phyloP scores from a whole-genome alignment of 2,888 invertebrate species.

The Clusia tigrina region DNA sequence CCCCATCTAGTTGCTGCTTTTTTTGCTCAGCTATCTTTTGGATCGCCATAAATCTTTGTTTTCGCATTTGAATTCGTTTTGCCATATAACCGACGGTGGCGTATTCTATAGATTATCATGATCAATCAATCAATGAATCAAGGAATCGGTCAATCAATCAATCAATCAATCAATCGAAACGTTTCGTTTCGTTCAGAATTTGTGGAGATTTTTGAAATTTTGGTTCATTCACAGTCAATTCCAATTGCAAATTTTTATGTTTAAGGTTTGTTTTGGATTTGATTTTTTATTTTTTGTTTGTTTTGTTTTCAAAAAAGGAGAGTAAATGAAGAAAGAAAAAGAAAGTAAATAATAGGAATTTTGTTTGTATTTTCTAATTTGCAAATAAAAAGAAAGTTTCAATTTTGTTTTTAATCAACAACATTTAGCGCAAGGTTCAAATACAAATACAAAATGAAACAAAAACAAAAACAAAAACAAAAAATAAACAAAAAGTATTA shows the following conservation, averaged over 20 bases:
- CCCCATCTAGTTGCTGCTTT: slow-evolving; percentile 82
- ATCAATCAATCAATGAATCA: slow-evolving; percentile 26
- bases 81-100: slow-evolving; percentile 98
- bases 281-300: slow-evolving; percentile 12
- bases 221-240: too few relatives aligned
- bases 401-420: slow-evolving; percentile 1
- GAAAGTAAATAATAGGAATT: slow-evolving; percentile 44
- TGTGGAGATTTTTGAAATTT: too few relatives aligned
- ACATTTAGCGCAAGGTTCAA: background rate
- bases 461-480: too few relatives aligned
- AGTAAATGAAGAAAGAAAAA: slow-evolving; percentile 39
- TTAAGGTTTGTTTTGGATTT: slow-evolving; percentile 26
- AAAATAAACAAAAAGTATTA: too few relatives aligned
- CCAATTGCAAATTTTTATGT: slow-evolving; percentile 34
- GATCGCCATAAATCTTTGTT: slow-evolving; percentile 88
- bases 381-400: slow-evolving; percentile 6
- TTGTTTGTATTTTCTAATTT: slow-evolving; percentile 33
- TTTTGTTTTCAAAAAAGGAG: slow-evolving; percentile 31
- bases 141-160: slow-evolving; percentile 19
- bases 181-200: slow-evolving; percentile 38
- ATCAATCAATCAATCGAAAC: slow-evolving; percentile 22
- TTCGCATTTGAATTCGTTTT: slow-evolving; percentile 95
- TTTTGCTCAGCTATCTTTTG: slow-evolving; percentile 93
- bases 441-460: too few relatives aligned
- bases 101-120: slow-evolving; percentile 75